phyloP scores from a whole-genome alignment of 2,888 invertebrate species.

The Osmoderma eremita region DNA sequence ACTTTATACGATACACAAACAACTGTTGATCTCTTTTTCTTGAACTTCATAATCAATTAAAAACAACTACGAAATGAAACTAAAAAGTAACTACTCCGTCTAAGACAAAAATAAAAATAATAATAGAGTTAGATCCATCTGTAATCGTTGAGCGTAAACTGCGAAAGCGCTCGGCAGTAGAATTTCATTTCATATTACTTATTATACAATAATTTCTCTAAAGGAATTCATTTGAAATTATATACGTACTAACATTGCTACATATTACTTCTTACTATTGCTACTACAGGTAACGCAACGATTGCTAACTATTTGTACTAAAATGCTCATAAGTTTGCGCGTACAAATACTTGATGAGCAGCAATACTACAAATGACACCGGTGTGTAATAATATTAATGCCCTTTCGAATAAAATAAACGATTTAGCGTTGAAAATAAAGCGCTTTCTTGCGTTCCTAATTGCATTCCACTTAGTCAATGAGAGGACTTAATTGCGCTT shows the following conservation, averaged over 20 bases:
- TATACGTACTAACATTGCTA: background rate
- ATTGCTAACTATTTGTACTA: background rate
- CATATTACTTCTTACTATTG: background rate
- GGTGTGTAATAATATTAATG: background rate
- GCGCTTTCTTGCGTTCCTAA: slow-evolving; percentile 38
- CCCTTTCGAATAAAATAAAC: slow-evolving; percentile 20
- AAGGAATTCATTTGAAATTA: slow-evolving; percentile 40
- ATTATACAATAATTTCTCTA: slow-evolving; percentile 44
- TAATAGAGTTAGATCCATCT: slow-evolving; percentile 5
- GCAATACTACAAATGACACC: too few relatives aligned
- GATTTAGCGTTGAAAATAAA: slow-evolving; percentile 30
- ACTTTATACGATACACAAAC: slow-evolving; percentile 60
- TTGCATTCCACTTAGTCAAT: slow-evolving; percentile 57
- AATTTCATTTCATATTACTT: slow-evolving; percentile 33
- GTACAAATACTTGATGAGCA: too few relatives aligned
- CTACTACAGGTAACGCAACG: background rate
- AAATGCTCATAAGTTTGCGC: slow-evolving; percentile 8
- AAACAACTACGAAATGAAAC: slow-evolving; percentile 8
- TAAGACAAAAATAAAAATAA: background rate
- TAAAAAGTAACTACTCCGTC: slow-evolving; percentile 3
- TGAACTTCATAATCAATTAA: slow-evolving; percentile 48
- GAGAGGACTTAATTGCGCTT: slow-evolving; percentile 56
- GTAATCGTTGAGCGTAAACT: slow-evolving; percentile 6
- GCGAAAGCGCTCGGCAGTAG: slow-evolving; percentile 20
- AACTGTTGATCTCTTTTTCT: slow-evolving; percentile 54